Percentiles rank a stretch among this genome's conserved stretches.
These are phyloP conservation scores for Timema cristinae DNA, from an alignment of 2,888 invertebrate species.

Conservation along the genomic window DNA sequence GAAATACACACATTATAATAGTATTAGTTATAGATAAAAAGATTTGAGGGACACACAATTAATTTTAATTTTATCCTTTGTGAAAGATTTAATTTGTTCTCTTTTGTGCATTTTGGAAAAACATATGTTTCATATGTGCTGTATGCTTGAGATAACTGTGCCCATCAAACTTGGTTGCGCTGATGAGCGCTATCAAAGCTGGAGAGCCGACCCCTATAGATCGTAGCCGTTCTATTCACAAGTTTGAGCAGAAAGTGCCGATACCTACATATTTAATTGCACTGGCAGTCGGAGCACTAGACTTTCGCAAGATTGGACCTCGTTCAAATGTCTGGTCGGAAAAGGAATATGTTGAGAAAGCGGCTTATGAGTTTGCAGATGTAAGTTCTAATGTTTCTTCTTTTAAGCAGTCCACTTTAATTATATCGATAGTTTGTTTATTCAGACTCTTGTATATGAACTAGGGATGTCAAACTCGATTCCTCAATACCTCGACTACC, in stretches of 20 bases:
- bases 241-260: conserved; percentile 73
- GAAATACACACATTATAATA: too few relatives aligned
- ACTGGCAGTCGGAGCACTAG: conserved; percentile 79
- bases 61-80: too few relatives aligned
- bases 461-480: too few relatives aligned
- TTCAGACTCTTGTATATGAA: too few relatives aligned
- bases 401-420: not conserved
- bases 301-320: conserved; percentile 69
- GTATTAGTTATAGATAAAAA: too few relatives aligned
- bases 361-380: conserved; percentile 85
- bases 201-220: conserved; percentile 45
- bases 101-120: not conserved
- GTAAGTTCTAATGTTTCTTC: conserved; percentile 32
- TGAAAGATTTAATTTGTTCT: not conserved
- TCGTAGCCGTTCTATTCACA: conserved; percentile 48
- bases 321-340: conserved; percentile 89
- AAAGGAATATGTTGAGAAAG: conserved; percentile 72
- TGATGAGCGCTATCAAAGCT: conserved; percentile 81
- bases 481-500: too few relatives aligned
- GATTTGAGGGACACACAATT: too few relatives aligned
- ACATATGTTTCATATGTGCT: too few relatives aligned
- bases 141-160: conserved; percentile 55
- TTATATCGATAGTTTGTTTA: not conserved
- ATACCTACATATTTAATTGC: conserved; percentile 89
- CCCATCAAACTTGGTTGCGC: conserved; percentile 69